Conservation (phyloP, 2,888 invertebrate species). For the Drosophila rubida region DNA sequence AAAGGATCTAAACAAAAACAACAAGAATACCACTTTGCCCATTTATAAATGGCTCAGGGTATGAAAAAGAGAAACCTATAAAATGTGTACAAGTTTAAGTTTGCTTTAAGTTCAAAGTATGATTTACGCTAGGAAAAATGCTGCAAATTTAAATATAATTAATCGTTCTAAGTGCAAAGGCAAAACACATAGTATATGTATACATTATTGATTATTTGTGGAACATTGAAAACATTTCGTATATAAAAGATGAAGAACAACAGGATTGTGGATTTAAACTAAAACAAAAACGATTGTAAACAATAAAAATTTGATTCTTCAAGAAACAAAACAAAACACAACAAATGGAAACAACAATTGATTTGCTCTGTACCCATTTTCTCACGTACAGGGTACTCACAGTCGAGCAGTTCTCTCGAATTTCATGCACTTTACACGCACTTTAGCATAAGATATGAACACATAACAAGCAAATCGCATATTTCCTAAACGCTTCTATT, state of each 20-base stretch:
- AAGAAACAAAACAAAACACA: conserved; percentile 57
- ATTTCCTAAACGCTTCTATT: conserved; percentile 57
- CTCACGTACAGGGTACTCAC: conserved; percentile 21
- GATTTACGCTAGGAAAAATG: conserved; percentile 73
- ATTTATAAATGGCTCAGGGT: conserved; percentile 2
- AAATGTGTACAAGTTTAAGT: conserved; percentile 71
- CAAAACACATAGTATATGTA: conserved; percentile 60
- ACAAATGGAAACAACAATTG: conserved; percentile 24
- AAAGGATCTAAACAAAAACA: conserved; percentile 64
- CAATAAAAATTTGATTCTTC: conserved; percentile 72
- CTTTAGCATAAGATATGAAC: conserved; percentile 32
- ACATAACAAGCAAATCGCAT: conserved; percentile 32
- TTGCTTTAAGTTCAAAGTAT: conserved; percentile 75
- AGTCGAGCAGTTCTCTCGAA: conserved; percentile 25
- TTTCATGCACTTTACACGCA: conserved; percentile 41
- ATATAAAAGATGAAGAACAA: conserved; percentile 21
- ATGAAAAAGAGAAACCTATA: conserved; percentile 52
- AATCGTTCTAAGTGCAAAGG: conserved; percentile 69
- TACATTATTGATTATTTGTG: conserved; percentile 68
- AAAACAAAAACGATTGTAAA: conserved; percentile 47
- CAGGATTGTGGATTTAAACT: conserved; percentile 50
- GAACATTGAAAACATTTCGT: conserved; percentile 47
- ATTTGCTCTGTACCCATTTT: conserved; percentile 27
- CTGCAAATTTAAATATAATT: conserved; percentile 74
- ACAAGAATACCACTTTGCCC: conserved; percentile 5